A percentile compares a stretch with the other conserved stretches of the same genome.
phyloP scores from a whole-genome alignment of 2,113 vertebrate species.

The Holacanthus passer region DNA sequence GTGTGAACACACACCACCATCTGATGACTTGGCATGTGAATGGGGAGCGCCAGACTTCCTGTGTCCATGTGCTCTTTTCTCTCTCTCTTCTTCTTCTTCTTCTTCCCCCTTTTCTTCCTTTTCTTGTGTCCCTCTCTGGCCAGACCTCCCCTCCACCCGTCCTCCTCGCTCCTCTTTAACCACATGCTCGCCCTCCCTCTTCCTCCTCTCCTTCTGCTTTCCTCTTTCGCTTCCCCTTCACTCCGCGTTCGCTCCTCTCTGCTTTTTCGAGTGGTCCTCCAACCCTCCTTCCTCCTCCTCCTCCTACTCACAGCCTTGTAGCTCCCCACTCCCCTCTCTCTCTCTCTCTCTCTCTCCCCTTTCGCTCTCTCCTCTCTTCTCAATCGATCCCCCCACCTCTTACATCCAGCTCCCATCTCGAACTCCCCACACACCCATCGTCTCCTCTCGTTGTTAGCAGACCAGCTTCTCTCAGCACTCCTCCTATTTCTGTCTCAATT shows the following conservation, averaged over 20 bases:
- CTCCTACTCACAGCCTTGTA: constrained; percentile 34
- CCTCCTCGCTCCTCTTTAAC: constrained; percentile 55
- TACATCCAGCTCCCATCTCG: constrained; percentile 66
- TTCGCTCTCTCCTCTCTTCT: constrained; percentile 51
- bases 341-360: constrained; percentile 24
- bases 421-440: constrained; percentile 61
- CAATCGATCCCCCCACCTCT: constrained; percentile 67
- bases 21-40: constrained; percentile 81
- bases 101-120: constrained; percentile 22
- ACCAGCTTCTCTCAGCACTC: constrained; percentile 74
- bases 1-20: constrained; percentile 79
- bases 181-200: constrained; percentile 64
- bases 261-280: constrained; percentile 74
- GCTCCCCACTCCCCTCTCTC: constrained; percentile 26
- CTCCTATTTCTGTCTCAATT: constrained; percentile 80
- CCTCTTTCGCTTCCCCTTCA: constrained; percentile 74
- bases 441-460: constrained; percentile 65
- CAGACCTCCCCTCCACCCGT: constrained; percentile 41
- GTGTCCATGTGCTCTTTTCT: constrained; percentile 69
- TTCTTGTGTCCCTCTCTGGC: constrained; percentile 51
- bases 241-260: constrained; percentile 58
- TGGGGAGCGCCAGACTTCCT: constrained; percentile 77
- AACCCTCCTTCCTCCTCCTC: constrained; percentile 52
- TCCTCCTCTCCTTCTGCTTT: constrained; percentile 74
- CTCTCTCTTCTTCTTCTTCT: neutral